Evolutionary conservation across 2,888 invertebrate genomes (phyloP), one percentile per base, ranked within the genome.

Genomic region (Drosophila hamatofila): DNA sequence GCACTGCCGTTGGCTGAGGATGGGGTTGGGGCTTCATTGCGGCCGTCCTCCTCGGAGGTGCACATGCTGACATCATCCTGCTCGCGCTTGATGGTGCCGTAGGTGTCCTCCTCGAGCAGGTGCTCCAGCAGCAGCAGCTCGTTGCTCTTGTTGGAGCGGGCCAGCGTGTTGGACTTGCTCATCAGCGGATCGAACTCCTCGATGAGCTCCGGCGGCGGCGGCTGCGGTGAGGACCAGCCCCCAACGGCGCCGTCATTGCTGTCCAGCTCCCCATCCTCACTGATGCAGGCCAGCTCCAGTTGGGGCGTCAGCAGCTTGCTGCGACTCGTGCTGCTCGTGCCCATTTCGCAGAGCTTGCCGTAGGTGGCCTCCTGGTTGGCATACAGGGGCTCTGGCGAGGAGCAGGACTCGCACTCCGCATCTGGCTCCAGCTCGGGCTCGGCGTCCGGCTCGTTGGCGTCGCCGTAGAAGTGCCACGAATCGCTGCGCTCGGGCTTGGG

Each of bases 151-250:
- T 91, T 90, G 23, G 86, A 87, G 8, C 77, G 76, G 66, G 90
- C 72, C 72, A 93, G 70, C 55, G 90, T 80, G 57, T 92, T 64
- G 67, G 80, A 83, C 65, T 78, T 92, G 69, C 75, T 83, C 23
- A 75, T 87, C 27, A 95, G 91, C 2, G 96, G 96, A 93, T 96
- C 96, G 93, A 96, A 96, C 91, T 96, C 96, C 90, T 95, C 94
- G 55, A 96, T 94, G n/a, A 96, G 94, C 88, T 96, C 95, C 80
- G 80, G 89, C 0, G 88, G 69, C 14, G 62, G 30, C 6, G 72
- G 42, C 1, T 55, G 25, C 1, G 61, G 23, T 33, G 57, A n/a
- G 0, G 55, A 27, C 52, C 64, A 61, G 0, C 81, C 91, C 1
- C 91, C 92, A 1, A 90, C 89, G 0, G 92, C 90, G 5, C 90